Base-by-base conservation (phyloP, 2,888 invertebrate species). In the Dorcus parallelipipedus region DNA sequence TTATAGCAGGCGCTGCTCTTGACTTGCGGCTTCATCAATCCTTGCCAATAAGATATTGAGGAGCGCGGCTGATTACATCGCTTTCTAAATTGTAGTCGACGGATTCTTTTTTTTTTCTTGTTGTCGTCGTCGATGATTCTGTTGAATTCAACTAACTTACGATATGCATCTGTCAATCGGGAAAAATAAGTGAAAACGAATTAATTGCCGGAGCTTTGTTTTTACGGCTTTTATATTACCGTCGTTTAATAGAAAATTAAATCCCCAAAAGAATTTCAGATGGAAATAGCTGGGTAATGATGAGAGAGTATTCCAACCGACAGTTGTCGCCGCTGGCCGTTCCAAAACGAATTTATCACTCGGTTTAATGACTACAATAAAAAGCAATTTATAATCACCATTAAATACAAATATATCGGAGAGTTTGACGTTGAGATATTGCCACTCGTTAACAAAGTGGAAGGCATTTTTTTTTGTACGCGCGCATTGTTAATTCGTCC, bases 1-100 rank as follows among this genome's bases (percentile, higher is more conserved):
- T 73, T 71, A 72, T 68, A 65, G 66, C 52, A 67, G 65, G 69
- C 69, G 69, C 65, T 69, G 71, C 71, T 71, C 71, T 71, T 71
- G 73, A 71, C 71, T 73, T 64, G 66, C 58, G 60, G 62, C 61
- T 62, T 66, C 73, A 75, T 75, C 75, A 73, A 74, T 75, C 71
- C 68, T 65, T 64, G 67, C 65, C 68, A 68, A 60, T 59, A 42
- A 43, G 65, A 69, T 70, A 67, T 63, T 62, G 65, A 64, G 26
- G 26, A 33, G 66, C 60, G 61, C 61, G 64, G 49, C 58, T 23
- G 45, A 45, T 45, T 45, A 45, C 45, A 62, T 54, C 58, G 17
- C 17, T 51, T 54, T 57, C 59, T 48, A 57, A 38, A 55, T 56
- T 52, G 49, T 20, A 52, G 41, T 10, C 14, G 41, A 14, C n/a